phyloP scores from a whole-genome alignment of 2,797 vertebrate species.

The Cuniculus paca region DNA sequence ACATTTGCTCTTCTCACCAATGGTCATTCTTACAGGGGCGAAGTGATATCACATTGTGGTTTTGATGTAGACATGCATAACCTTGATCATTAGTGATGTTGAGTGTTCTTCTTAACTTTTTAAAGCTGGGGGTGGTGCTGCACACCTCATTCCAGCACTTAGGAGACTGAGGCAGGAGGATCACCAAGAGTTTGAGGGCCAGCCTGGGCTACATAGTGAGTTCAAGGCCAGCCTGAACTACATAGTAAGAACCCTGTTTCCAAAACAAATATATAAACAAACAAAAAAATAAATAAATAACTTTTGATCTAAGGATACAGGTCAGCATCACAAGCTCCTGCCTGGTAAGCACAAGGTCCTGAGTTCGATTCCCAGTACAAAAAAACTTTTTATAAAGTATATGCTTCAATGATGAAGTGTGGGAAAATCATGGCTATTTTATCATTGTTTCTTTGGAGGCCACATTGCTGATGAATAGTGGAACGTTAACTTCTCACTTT shows the following conservation, averaged over 20 bases:
- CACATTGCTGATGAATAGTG: not conserved
- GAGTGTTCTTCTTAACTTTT: not conserved
- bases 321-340: too few species aligned
- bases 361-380: not conserved
- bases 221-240: not conserved
- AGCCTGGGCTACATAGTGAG: not conserved
- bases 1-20: not conserved
- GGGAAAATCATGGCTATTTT: not conserved
- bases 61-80: not conserved
- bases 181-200: not conserved
- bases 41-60: not conserved
- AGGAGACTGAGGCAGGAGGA: not conserved
- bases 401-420: not conserved
- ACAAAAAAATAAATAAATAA: not conserved
- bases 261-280: not conserved
- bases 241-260: not conserved
- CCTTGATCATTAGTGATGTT: not conserved
- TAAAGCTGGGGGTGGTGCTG: not conserved
- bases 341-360: too few species aligned
- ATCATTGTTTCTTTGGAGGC: not conserved
- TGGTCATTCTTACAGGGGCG: not conserved
- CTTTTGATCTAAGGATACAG: too few species aligned
- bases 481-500: not conserved
- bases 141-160: not conserved
- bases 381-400: not conserved